Evolutionary conservation across 2,797 vertebrate species (phyloP).

Genomic region (Premnoplex brunnescens): DNA sequence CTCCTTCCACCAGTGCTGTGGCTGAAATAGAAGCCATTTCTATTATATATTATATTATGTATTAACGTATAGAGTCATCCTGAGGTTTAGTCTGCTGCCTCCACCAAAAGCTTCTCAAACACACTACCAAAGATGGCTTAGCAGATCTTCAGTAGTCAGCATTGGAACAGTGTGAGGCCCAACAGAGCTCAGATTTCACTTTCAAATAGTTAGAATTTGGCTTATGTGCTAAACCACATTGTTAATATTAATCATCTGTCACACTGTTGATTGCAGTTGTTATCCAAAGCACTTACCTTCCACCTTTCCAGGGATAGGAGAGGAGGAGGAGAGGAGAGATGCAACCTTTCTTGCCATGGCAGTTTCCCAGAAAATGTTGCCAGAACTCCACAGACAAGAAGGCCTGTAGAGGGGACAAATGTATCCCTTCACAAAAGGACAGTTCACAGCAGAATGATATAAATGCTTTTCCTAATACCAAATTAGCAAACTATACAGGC

Average conservation of each 20-base stretch:
- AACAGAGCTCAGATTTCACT: neutral
- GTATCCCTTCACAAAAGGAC: slow-evolving; percentile 13
- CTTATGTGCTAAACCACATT: neutral
- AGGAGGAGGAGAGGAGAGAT: neutral
- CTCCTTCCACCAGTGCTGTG: neutral
- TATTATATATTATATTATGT: too few species aligned
- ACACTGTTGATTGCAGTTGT: neutral
- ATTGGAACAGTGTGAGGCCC: neutral
- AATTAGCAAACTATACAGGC: neutral
- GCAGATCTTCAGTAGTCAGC: neutral
- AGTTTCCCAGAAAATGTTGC: neutral
- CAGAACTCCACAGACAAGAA: neutral
- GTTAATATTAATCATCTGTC: neutral
- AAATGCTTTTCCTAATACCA: neutral
- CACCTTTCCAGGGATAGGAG: neutral
- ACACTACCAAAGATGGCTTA: neutral
- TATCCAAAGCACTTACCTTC: neutral
- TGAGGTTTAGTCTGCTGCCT: neutral
- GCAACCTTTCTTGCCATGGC: neutral
- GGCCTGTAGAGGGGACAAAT: neutral
- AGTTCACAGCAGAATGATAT: neutral
- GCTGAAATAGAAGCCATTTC: neutral
- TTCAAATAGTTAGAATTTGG: neutral
- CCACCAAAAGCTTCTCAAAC: neutral
- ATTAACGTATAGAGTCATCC: neutral